A percentile compares a stretch with the other conserved stretches of the same genome.
phyloP scores from a whole-genome alignment of 1,140 invertebrate genomes.

The Oppia nitens region DNA sequence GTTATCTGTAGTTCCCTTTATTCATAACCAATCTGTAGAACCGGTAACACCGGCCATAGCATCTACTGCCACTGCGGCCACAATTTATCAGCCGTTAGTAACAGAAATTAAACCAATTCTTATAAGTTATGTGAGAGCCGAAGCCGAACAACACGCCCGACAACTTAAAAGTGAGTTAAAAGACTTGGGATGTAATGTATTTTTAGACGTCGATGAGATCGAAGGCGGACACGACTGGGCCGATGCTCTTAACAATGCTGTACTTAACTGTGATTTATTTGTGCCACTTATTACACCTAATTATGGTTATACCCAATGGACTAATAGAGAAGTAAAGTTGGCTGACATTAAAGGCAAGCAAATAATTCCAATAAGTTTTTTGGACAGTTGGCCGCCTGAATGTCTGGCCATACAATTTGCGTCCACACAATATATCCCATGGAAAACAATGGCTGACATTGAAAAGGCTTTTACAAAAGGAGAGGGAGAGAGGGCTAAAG shows the following conservation, averaged over 20 bases:
- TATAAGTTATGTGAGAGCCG: slow-evolving; percentile 32
- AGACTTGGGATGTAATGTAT: slow-evolving; percentile 28
- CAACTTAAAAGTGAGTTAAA: slow-evolving; percentile 28
- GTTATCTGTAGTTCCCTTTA: slow-evolving; percentile 4
- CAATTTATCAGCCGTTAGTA: not conserved
- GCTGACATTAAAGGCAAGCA: slow-evolving; percentile 32
- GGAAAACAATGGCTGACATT: slow-evolving; percentile 16
- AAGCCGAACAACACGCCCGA: slow-evolving; percentile 30
- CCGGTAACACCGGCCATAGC: slow-evolving; percentile 13
- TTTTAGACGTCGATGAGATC: slow-evolving; percentile 34
- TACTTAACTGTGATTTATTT: slow-evolving; percentile 31
- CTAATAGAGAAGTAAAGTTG: slow-evolving; percentile 34
- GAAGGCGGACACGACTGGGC: slow-evolving; percentile 32
- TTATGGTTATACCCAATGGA: slow-evolving; percentile 34
- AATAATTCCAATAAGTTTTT: slow-evolving; percentile 31
- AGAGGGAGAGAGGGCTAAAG: not conserved
- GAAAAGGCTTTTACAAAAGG: slow-evolving; percentile 7
- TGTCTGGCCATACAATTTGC: slow-evolving; percentile 35
- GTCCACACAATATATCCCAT: slow-evolving; percentile 26
- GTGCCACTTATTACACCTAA: slow-evolving; percentile 31
- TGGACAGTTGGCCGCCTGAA: slow-evolving; percentile 30
- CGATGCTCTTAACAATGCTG: slow-evolving; percentile 32
- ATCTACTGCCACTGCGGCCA: slow-evolving; percentile 1
- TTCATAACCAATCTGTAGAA: slow-evolving; percentile 19
- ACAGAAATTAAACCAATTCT: slow-evolving; percentile 26